A percentile compares a stretch with the other conserved stretches of the same genome.
These are phyloP conservation scores for Baryphthengus martii DNA, from an alignment of 2,113 vertebrate genomes.

Conservation along the genomic window DNA sequence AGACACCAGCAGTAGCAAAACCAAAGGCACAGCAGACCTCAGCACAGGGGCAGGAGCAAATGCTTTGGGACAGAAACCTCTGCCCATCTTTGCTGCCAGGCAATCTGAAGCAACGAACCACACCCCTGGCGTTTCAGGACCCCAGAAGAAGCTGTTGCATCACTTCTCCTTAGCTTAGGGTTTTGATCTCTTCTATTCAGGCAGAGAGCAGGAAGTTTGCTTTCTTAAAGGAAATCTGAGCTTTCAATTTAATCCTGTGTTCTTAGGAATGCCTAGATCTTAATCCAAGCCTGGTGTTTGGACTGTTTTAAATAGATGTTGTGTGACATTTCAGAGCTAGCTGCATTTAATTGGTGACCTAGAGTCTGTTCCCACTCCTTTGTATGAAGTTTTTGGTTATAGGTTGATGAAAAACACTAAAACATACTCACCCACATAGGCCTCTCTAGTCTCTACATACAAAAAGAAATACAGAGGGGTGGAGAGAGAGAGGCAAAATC, in stretches of 20 bases:
- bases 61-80: background rate
- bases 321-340: slow-evolving; percentile 40
- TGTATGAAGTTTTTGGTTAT: background rate
- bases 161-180: background rate
- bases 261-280: slow-evolving; percentile 35
- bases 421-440: background rate
- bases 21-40: background rate
- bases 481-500: background rate
- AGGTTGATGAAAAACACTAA: slow-evolving; percentile 22
- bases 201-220: slow-evolving; percentile 21
- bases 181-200: slow-evolving; percentile 21
- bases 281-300: slow-evolving; percentile 40
- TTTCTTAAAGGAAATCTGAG: slow-evolving; percentile 54
- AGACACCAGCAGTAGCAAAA: background rate
- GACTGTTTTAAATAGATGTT: slow-evolving; percentile 42
- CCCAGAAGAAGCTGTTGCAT: background rate
- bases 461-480: background rate
- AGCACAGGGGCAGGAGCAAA: accelerated
- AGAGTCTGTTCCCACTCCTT: slow-evolving; percentile 1
- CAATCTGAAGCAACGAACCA: background rate
- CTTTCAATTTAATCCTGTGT: slow-evolving; percentile 50
- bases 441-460: background rate
- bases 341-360: slow-evolving; percentile 13
- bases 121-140: background rate
- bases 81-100: background rate